Evolutionary conservation across 2,113 vertebrate genomes (phyloP).

Genomic region (Isichthys henryi): DNA sequence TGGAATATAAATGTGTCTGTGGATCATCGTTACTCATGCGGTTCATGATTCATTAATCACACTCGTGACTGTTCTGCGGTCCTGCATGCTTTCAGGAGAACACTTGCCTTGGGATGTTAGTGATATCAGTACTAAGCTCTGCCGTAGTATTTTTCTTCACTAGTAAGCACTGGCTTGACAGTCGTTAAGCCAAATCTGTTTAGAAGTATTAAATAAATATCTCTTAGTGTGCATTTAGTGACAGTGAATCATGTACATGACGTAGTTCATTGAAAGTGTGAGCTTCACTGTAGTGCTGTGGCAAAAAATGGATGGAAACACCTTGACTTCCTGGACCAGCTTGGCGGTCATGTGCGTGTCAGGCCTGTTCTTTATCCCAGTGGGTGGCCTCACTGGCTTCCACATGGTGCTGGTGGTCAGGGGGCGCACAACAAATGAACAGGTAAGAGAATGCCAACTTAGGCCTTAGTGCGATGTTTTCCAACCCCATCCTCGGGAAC

Average conservation of each 20-base stretch:
- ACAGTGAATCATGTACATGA: not conserved
- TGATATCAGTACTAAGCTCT: not conserved
- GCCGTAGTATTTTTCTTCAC: not conserved
- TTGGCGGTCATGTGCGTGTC: constrained; percentile 89
- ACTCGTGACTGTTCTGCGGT: not conserved
- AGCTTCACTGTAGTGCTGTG: not conserved
- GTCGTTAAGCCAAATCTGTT: not conserved
- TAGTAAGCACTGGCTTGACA: not conserved
- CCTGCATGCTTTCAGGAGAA: not conserved
- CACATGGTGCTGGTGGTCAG: constrained; percentile 87
- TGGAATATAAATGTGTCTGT: not conserved
- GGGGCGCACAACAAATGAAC: constrained; percentile 92
- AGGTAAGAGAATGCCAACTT: constrained; percentile 58
- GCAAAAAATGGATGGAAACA: constrained; percentile 11
- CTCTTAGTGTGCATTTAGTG: not conserved
- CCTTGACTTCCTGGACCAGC: constrained; percentile 68
- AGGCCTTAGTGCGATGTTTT: not conserved
- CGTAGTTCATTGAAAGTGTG: not conserved
- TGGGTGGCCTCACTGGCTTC: constrained; percentile 88
- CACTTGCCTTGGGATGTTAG: not conserved
- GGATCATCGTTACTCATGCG: not conserved
- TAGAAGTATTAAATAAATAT: not conserved
- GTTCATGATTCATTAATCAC: not conserved
- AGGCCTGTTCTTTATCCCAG: constrained; percentile 87
- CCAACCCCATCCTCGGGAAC: not conserved